Percentiles rank a stretch among this genome's conserved stretches.
phyloP scores from a whole-genome alignment of 2,888 invertebrate genomes.

The Lordiphosa fenestrarum region DNA sequence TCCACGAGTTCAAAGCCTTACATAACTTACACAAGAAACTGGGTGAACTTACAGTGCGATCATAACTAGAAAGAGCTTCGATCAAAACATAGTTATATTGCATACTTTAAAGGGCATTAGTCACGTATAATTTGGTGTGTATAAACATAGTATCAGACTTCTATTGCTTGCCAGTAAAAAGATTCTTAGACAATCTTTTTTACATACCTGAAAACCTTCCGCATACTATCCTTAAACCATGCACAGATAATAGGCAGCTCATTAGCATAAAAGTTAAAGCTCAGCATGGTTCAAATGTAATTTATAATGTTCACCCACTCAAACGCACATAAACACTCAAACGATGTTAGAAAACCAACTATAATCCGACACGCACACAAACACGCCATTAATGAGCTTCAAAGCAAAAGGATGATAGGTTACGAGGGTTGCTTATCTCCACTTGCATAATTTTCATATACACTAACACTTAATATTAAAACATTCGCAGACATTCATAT shows the following conservation, averaged over 20 bases:
- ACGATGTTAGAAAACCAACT: background rate
- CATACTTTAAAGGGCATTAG: too few species aligned
- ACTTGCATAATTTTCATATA: conserved; percentile 16
- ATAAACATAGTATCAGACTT: too few species aligned
- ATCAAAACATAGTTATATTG: too few species aligned
- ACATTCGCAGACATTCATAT: conserved; percentile 33
- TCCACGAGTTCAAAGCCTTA: too few species aligned
- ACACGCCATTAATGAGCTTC: conserved; percentile 7
- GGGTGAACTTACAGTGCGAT: too few species aligned
- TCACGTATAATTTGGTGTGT: too few species aligned
- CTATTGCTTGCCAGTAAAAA: too few species aligned
- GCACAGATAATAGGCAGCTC: conserved; percentile 6
- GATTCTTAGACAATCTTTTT: too few species aligned
- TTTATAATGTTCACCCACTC: conserved; percentile 6
- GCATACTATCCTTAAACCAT: background rate
- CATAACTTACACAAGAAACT: too few species aligned
- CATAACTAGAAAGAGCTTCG: too few species aligned
- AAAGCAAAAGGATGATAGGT: background rate
- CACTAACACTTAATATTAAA: conserved; percentile 51
- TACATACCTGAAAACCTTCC: too few species aligned
- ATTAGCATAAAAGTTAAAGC: conserved; percentile 18
- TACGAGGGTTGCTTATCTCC: background rate
- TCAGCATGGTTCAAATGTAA: conserved; percentile 3
- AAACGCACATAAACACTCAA: background rate
- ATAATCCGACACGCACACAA: conserved; percentile 19